phyloP scores from a whole-genome alignment of 2,888 invertebrate species.

The Syritta pipiens region DNA sequence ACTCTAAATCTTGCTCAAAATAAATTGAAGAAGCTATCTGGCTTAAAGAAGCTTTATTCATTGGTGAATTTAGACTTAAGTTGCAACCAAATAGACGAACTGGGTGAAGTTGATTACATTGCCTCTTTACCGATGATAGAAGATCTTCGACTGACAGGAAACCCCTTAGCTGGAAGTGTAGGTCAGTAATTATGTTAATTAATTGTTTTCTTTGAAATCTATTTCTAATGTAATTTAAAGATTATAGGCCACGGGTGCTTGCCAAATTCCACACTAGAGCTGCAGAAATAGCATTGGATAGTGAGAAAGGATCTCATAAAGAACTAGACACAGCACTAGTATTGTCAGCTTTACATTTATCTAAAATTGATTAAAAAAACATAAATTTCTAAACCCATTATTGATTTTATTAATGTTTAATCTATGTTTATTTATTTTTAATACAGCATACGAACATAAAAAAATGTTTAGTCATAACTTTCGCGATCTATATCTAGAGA shows the following conservation, averaged over 20 bases:
- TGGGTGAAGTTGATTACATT: conserved; percentile 90
- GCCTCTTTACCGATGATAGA: conserved; percentile 92
- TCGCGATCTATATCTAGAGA: conserved; percentile 20
- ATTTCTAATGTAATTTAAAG: conserved; percentile 82
- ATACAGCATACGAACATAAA: conserved; percentile 41
- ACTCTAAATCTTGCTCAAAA: conserved; percentile 92
- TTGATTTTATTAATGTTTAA: too few relatives aligned
- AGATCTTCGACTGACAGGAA: conserved; percentile 91
- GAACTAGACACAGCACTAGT: conserved; percentile 96
- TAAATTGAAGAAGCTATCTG: conserved; percentile 85
- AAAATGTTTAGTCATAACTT: conserved; percentile 18
- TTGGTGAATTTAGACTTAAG: conserved; percentile 92
- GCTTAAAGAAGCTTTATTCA: conserved; percentile 91
- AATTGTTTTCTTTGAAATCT: not conserved
- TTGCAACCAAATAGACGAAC: conserved; percentile 89
- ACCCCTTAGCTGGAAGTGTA: conserved; percentile 87
- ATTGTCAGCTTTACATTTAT: conserved; percentile 88
- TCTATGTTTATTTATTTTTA: conserved; percentile 47
- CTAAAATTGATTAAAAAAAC: too few relatives aligned
- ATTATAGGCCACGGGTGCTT: conserved; percentile 94
- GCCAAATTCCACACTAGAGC: conserved; percentile 92
- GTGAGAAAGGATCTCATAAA: conserved; percentile 90
- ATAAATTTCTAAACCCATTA: too few relatives aligned
- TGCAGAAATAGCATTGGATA: conserved; percentile 91
- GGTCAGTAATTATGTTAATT: conserved; percentile 83